These are phyloP conservation scores for Rhagoletis zephyria DNA, from an alignment of 1,140 invertebrate species.

Conservation along the genomic window DNA sequence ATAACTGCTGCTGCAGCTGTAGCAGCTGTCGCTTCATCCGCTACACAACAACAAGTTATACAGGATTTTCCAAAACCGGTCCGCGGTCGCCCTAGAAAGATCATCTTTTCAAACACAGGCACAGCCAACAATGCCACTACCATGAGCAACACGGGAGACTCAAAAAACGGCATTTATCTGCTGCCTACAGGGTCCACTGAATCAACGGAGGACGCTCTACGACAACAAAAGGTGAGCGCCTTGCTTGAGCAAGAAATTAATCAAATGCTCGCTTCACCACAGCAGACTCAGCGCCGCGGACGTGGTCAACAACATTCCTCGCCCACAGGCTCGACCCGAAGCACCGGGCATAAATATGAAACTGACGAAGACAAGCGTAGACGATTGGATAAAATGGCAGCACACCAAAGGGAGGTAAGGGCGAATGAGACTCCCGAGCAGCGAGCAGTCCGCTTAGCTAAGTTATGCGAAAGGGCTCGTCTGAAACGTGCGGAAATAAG, in stretches of 20 bases:
- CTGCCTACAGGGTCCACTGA: conserved; percentile 37
- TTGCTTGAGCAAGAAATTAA: conserved; percentile 70
- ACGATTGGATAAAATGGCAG: conserved; percentile 72
- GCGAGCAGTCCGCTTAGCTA: conserved; percentile 72
- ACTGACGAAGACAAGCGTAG: conserved; percentile 70
- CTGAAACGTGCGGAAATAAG: conserved; percentile 69
- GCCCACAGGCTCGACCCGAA: conserved; percentile 34
- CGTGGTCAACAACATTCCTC: conserved; percentile 57
- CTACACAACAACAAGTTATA: conserved; percentile 56
- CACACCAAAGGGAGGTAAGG: conserved; percentile 70
- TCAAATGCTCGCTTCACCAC: conserved; percentile 67
- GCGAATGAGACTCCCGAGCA: conserved; percentile 76
- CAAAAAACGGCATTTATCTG: conserved; percentile 57
- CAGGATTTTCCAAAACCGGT: conserved; percentile 67
- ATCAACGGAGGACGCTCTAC: conserved; percentile 56
- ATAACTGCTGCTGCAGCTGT: conserved; percentile 53
- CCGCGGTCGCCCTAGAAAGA: conserved; percentile 68
- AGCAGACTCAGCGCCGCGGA: conserved; percentile 60
- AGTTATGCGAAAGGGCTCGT: conserved; percentile 70
- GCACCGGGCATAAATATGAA: conserved; percentile 65
- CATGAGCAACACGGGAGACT: conserved; percentile 60
- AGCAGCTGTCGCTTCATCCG: conserved; percentile 57
- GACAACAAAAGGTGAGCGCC: conserved; percentile 64
- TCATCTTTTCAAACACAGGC: conserved; percentile 54
- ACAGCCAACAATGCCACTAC: background rate